These are phyloP conservation scores for Drosophila basisetae DNA, from an alignment of 2,888 invertebrate species.

Conservation along the genomic window DNA sequence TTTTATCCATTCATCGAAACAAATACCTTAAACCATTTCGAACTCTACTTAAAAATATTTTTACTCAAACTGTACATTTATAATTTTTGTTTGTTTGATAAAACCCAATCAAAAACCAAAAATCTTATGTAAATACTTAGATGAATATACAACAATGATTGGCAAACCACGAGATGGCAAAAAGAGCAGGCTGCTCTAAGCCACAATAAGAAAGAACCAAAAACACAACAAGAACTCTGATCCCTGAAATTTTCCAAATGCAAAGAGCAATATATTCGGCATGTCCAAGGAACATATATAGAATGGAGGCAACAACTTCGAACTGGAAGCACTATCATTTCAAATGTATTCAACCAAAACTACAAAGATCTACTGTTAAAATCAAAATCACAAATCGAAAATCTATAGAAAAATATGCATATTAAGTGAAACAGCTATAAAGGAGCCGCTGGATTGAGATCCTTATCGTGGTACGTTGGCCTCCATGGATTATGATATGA, in stretches of 20 bases:
- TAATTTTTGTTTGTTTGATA: constrained; percentile 36
- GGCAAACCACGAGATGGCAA: constrained; percentile 85
- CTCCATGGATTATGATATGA: constrained; percentile 49
- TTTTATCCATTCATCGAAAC: background rate
- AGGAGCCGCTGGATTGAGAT: constrained; percentile 49
- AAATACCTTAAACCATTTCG: constrained; percentile 3
- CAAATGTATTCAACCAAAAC: background rate
- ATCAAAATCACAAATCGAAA: constrained; percentile 2
- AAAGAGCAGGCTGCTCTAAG: constrained; percentile 85
- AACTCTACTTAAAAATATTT: constrained; percentile 26
- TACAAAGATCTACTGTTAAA: constrained; percentile 12
- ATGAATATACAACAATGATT: constrained; percentile 86
- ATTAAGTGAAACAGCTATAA: constrained; percentile 16
- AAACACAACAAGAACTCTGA: constrained; percentile 34
- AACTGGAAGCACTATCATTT: constrained; percentile 18
- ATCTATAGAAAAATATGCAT: constrained; percentile 1
- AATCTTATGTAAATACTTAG: constrained; percentile 82
- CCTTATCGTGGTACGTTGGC: constrained; percentile 65
- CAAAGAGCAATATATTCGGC: constrained; percentile 25
- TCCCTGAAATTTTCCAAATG: constrained; percentile 22
- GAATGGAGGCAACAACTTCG: constrained; percentile 26
- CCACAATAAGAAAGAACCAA: constrained; percentile 41
- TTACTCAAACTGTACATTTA: constrained; percentile 39
- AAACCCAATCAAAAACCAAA: constrained; percentile 64
- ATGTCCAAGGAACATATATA: constrained; percentile 12